Base-by-base conservation (phyloP, 2,888 invertebrate genomes). In the Brachycybe producta region DNA sequence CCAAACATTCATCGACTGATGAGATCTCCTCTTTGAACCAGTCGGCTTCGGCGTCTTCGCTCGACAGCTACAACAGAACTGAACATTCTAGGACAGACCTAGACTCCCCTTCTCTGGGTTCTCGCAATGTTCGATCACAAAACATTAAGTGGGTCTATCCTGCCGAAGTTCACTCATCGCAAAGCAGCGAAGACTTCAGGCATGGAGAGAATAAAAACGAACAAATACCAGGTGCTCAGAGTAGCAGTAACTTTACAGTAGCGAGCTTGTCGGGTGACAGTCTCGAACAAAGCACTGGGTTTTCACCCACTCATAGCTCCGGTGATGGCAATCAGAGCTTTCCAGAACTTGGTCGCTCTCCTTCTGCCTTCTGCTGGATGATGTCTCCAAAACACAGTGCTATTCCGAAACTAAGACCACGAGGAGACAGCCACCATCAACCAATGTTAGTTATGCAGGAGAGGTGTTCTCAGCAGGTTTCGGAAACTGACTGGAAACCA, bases 11-110 rank as follows among this genome's bases (percentile, higher is more conserved):
- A 5, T 85, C 84, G 2, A 84, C 84, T 1, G 84, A 85, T 63
- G 85, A 85, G 65, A 75, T 84, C 24, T 84, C 83, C 61, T 84
- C 84, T 0, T 70, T 84, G 8, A 84, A 84, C 47, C 79, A 83
- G 59, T 84, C 84, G 5, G 83, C 84, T 1, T 78, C 84, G 55
- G 83, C 82, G 65, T 84, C 84, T 49, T 85, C 84, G 0, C 84
- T 85, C 62, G 85, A 85, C 67, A 84, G 84, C 66, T 84, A 82
- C 62, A 82, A 59, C n/a, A 57, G 58, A 17, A 48, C 61, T 15
- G 62, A 62, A 46, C 58, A 60, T 36, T 59, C 83, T 36, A 75
- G 84, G 58, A 84, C 84, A 3, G 84, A 83, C 0, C 76, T 77
- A 55, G 62, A 65, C 28, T 65, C 65, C 3, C 76, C 73, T 11